Conservation (phyloP, 2,113 vertebrate species). For the Scopus umbretta region DNA sequence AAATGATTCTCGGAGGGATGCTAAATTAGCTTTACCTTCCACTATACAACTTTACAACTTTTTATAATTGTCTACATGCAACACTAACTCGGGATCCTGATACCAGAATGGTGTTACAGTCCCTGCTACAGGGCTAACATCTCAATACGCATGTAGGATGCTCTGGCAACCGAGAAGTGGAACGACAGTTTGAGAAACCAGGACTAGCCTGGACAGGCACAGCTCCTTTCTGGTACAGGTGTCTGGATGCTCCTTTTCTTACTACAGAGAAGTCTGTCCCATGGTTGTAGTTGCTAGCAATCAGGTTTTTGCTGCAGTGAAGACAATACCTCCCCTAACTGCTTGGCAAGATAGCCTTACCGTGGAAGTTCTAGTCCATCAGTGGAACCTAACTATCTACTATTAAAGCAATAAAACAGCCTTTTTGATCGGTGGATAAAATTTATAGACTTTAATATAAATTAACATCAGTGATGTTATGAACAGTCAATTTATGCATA, state of each 20-base stretch:
- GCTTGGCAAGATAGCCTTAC: no score
- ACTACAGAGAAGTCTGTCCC: neutral
- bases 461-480: neutral
- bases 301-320: neutral
- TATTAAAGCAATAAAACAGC: neutral
- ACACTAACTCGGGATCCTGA: neutral
- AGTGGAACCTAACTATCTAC: neutral
- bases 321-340: neutral
- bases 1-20: neutral
- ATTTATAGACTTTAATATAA: conserved; percentile 28
- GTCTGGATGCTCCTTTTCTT: neutral
- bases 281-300: neutral
- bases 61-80: neutral
- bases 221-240: neutral
- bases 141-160: neutral
- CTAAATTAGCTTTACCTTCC: neutral
- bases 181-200: neutral
- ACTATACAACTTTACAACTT: neutral
- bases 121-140: neutral
- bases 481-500: neutral
- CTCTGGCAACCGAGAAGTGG: neutral
- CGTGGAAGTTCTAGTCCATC: neutral
- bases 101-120: neutral
- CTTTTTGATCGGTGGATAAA: neutral
- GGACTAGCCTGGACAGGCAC: neutral